These are phyloP conservation scores for Fabriciana adippe DNA, from an alignment of 2,888 invertebrate species.

Conservation along the genomic window DNA sequence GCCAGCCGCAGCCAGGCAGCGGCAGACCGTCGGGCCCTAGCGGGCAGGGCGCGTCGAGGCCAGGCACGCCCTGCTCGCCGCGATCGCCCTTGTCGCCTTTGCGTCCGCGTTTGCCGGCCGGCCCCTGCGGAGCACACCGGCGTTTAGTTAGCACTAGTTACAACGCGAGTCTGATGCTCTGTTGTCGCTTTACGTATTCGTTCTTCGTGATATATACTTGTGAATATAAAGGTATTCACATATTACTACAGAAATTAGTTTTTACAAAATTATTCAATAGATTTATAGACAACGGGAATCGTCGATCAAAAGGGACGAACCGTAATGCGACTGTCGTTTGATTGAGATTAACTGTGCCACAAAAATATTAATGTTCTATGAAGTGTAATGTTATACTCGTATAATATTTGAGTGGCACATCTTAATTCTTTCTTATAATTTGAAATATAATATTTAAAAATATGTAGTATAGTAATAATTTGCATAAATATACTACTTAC, in stretches of 20 bases:
- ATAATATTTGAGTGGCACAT: neutral
- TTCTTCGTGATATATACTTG: neutral
- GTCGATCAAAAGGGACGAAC: neutral
- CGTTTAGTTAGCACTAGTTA: conserved; percentile 27
- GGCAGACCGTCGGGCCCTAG: conserved; percentile 97
- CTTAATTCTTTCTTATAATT: neutral
- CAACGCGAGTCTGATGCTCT: neutral
- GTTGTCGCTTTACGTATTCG: neutral
- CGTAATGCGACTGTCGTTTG: neutral
- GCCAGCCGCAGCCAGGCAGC: conserved; percentile 97
- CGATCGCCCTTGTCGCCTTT: conserved; percentile 96
- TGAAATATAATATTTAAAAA: neutral
- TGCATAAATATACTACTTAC: neutral
- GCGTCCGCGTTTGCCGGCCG: conserved; percentile 93
- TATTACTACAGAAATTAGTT: too few relatives aligned
- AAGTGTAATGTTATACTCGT: too few relatives aligned
- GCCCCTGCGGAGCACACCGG: conserved; percentile 84
- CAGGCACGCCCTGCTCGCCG: conserved; percentile 98
- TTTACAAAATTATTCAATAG: too few relatives aligned
- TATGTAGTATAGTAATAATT: conserved; percentile 2
- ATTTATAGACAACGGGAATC: too few relatives aligned
- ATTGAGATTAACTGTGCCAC: neutral
- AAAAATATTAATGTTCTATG: neutral
- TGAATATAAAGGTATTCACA: neutral
- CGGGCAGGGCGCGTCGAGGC: conserved; percentile 99